phyloP scores from a whole-genome alignment of 2,113 vertebrate species.

The Bos indicus region DNA sequence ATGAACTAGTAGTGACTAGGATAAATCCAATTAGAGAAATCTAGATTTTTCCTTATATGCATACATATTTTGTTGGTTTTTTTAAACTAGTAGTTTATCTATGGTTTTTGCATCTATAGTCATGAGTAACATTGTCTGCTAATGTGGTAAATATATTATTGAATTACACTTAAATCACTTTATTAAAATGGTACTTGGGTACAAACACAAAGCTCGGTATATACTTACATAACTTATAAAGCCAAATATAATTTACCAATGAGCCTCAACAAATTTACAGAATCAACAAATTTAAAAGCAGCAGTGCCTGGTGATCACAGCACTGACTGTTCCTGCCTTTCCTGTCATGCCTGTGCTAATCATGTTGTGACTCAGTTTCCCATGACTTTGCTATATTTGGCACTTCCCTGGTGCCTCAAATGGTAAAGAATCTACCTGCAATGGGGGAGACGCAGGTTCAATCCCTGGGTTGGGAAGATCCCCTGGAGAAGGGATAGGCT shows the following conservation, averaged over 20 bases:
- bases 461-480: background rate
- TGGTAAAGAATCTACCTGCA: background rate
- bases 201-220: background rate
- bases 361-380: background rate
- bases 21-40: background rate
- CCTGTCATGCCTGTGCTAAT: accelerated
- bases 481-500: background rate
- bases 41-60: background rate
- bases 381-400: background rate
- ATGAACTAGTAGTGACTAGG: background rate
- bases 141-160: background rate
- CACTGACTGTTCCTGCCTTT: accelerated
- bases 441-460: background rate
- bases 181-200: background rate
- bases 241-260: background rate
- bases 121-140: background rate
- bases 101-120: background rate
- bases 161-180: background rate
- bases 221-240: background rate
- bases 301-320: accelerated
- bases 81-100: background rate
- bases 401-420: background rate
- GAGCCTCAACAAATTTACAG: too few species aligned
- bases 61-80: background rate
- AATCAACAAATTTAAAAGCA: background rate